A percentile compares a stretch with the other conserved stretches of the same genome.
Conservation (phyloP, 2,797 vertebrate genomes). For the Semotilus atromaculatus region DNA sequence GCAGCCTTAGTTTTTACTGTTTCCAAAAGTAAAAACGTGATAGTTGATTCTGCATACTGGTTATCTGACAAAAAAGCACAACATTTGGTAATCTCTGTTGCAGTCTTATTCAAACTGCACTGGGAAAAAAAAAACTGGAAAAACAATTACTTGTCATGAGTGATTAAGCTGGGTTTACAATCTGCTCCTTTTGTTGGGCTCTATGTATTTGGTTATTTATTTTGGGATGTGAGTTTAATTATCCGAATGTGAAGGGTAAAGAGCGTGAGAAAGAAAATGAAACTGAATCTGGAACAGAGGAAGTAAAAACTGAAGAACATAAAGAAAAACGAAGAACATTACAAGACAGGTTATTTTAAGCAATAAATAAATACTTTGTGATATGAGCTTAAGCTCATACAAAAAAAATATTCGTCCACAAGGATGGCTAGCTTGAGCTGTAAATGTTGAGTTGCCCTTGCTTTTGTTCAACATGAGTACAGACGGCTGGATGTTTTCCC, state of each 20-base stretch:
- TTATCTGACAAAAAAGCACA: background rate
- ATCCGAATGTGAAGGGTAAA: constrained; percentile 13
- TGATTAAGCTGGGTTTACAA: background rate
- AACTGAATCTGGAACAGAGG: background rate
- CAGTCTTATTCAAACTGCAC: background rate
- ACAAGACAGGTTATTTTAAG: constrained; percentile 53
- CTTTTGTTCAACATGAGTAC: constrained; percentile 1
- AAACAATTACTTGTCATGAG: background rate
- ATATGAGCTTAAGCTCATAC: constrained; percentile 9
- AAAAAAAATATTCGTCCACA: constrained; percentile 40
- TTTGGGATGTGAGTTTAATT: background rate
- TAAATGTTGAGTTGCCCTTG: constrained; percentile 66
- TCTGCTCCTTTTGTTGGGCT: background rate
- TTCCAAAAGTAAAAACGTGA: background rate
- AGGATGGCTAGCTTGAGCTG: constrained; percentile 62
- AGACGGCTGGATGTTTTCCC: background rate
- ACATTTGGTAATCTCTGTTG: background rate
- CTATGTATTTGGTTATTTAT: background rate
- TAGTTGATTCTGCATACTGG: background rate
- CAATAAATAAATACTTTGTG: background rate
- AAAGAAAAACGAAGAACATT: no score
- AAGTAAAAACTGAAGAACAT: background rate
- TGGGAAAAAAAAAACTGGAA: background rate
- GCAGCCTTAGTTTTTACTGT: background rate
- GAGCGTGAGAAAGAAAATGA: constrained; percentile 67